These are phyloP conservation scores for Nyctereutes procyonoides DNA, from an alignment of 2,113 vertebrate genomes.

Conservation along the genomic window DNA sequence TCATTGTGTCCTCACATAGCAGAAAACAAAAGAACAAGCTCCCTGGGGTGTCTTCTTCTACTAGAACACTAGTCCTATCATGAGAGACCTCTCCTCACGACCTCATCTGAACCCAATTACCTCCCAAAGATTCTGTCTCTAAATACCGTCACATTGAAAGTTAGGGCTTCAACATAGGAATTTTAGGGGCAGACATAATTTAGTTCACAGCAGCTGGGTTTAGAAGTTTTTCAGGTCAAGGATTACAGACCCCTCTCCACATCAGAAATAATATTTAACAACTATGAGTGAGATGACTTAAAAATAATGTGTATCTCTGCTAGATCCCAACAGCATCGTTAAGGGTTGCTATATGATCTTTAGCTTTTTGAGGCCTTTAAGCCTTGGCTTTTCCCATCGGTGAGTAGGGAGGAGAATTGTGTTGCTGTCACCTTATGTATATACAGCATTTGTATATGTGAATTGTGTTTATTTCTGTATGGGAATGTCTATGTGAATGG, in stretches of 20 bases:
- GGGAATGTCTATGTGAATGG: not conserved
- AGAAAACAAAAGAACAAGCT: not conserved
- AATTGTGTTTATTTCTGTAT: not conserved
- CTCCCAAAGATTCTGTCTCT: not conserved
- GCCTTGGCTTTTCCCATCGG: not conserved
- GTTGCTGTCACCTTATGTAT: not conserved
- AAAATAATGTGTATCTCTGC: not conserved
- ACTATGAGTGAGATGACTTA: not conserved
- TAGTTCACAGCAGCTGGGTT: not conserved
- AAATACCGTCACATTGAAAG: not conserved
- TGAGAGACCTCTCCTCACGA: not conserved
- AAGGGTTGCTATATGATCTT: not conserved
- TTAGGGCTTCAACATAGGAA: not conserved
- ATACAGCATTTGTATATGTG: not conserved
- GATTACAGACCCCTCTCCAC: not conserved
- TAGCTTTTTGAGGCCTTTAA: not conserved
- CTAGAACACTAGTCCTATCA: not conserved
- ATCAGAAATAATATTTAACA: constrained; percentile 6
- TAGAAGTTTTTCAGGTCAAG: not conserved
- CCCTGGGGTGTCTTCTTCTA: not conserved
- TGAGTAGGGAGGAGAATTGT: not conserved
- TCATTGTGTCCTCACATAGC: not conserved
- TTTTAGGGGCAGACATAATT: not conserved
- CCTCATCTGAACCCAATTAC: not conserved
- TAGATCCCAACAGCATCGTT: not conserved